phyloP scores from a whole-genome alignment of 2,797 vertebrate genomes.

The Natrix natrix region DNA sequence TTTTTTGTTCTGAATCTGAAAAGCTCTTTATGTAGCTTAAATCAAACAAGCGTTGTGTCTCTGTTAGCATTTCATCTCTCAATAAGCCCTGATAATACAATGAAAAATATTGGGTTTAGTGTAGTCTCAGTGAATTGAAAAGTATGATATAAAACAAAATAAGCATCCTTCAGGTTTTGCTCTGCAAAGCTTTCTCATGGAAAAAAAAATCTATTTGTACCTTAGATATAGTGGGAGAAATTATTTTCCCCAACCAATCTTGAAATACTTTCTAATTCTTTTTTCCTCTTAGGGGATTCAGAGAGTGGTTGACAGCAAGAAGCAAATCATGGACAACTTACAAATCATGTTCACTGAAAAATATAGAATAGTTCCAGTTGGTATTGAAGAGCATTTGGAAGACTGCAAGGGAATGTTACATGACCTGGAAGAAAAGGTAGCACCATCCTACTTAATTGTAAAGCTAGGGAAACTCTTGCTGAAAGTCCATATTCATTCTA shows the following conservation, averaged over 20 bases:
- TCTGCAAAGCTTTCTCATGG: conserved; percentile 49
- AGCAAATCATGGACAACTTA: conserved; percentile 79
- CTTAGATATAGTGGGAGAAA: background rate
- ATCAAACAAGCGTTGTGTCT: conserved; percentile 28
- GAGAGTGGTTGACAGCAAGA: conserved; percentile 76
- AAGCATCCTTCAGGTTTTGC: conserved; percentile 56
- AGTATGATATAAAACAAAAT: conserved; percentile 51
- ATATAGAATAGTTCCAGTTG: conserved; percentile 76
- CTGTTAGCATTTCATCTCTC: conserved; percentile 40
- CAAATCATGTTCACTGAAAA: conserved; percentile 82
- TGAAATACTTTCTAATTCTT: conserved; percentile 39
- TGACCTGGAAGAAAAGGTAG: conserved; percentile 85
- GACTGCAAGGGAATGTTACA: conserved; percentile 78
- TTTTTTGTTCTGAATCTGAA: conserved; percentile 18
- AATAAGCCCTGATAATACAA: conserved; percentile 49
- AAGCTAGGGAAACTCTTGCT: background rate
- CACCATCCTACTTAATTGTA: conserved; percentile 4
- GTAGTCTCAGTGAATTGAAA: conserved; percentile 62
- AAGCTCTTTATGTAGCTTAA: conserved; percentile 33
- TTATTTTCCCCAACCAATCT: background rate
- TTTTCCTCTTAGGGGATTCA: conserved; percentile 78
- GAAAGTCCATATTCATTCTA: background rate
- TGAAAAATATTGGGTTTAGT: conserved; percentile 64
- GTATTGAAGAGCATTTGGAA: conserved; percentile 76
- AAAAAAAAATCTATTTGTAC: conserved; percentile 43